phyloP scores from a whole-genome alignment of 2,113 vertebrate species.

The Todiramphus saurophagus region DNA sequence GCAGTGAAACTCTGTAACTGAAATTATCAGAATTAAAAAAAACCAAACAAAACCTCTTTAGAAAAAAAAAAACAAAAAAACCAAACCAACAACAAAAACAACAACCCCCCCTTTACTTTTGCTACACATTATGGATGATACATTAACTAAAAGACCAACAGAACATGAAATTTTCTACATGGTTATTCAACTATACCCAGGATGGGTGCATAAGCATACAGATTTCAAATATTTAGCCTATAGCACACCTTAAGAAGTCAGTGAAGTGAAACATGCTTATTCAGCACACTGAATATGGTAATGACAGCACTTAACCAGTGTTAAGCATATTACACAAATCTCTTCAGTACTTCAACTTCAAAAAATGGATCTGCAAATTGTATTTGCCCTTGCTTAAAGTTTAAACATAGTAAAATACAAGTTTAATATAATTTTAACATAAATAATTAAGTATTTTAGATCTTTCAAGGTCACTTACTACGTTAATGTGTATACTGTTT shows the following conservation, averaged over 20 bases:
- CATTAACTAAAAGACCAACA: neutral
- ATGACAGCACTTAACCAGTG: rapidly evolving
- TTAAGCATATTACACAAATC: neutral
- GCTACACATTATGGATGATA: neutral
- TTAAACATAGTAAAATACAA: neutral
- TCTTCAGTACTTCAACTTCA: neutral
- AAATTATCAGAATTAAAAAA: neutral
- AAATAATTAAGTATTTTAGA: neutral
- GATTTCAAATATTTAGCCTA: neutral
- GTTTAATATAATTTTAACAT: neutral
- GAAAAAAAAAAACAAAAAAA: neutral
- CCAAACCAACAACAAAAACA: too few species aligned
- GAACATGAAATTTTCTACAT: neutral
- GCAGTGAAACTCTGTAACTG: neutral
- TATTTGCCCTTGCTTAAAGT: neutral
- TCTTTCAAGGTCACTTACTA: neutral
- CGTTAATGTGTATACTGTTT: neutral
- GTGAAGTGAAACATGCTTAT: neutral
- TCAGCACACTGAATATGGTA: neutral
- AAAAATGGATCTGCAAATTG: neutral
- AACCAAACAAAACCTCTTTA: neutral
- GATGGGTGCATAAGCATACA: rapidly evolving
- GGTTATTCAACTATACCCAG: neutral
- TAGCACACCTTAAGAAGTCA: neutral
- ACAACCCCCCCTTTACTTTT: neutral